Base-by-base conservation (phyloP, 92 coral and sea anemone genomes). In the Palythoa caribaeorum region DNA sequence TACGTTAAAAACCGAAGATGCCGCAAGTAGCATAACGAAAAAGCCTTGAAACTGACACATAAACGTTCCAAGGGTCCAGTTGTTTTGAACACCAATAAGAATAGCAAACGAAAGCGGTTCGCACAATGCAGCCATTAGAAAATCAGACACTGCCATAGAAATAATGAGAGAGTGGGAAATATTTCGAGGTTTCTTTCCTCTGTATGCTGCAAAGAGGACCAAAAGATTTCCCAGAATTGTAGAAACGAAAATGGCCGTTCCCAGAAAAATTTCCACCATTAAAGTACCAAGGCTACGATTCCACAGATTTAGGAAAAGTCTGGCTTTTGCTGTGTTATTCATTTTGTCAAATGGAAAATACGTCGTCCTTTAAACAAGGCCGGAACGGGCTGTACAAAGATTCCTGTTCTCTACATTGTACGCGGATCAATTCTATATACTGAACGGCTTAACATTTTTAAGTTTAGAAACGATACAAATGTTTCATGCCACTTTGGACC, bases 1-100 rank as follows among this genome's bases (percentile, higher is more conserved):
- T 66, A 92, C 92, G 9, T 93, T 90, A 28, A 87, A 86, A 52
- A 86, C 83, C 10, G 98, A 92, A 0, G 93, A 93, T 47, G 91
- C 87, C 21, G 88, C 86, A 60, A 92, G 55, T 15, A 89, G 86
- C 71, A 92, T 90, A 15, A 77, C 80, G 10, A 85, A 50, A 38
- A 91, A 72, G 11, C 98, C 98, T 48, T 94, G 95, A 11, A 94
- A 59, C 80, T 94, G 95, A 50, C 98, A 94, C 20, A 83, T 47
- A n/a, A 87, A 21, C 17, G 66, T 6, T 4, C 92, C 91, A 37
- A 90, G 86, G 0, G 92, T 36, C 98, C 98, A 94, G 3, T 62
- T 35, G 20, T 89, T 90, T 35, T 80, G 79, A 28, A 92, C 52
- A 2, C 84, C 84, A 7, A 47, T 65, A 19, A 92, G 78, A 6